Conservation (phyloP, 2,888 invertebrate species). For the Tachina grossa region DNA sequence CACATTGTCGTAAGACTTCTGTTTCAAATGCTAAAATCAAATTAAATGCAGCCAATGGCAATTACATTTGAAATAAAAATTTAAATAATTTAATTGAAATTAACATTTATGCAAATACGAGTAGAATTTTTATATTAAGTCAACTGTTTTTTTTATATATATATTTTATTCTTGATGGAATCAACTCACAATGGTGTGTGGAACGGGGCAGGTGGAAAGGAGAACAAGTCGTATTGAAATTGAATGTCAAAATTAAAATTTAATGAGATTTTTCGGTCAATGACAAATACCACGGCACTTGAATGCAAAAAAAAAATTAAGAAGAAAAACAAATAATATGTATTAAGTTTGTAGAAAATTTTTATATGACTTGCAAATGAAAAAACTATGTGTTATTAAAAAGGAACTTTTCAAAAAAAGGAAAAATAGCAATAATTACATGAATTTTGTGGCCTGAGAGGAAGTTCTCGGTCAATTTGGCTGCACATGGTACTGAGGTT, state of each 20-base stretch:
- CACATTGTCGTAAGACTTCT: too few species aligned
- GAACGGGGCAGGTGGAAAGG: neutral
- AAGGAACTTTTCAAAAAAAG: neutral
- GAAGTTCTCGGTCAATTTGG: too few species aligned
- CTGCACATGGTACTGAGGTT: too few species aligned
- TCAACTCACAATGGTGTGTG: neutral
- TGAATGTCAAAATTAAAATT: constrained; percentile 38
- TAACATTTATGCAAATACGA: constrained; percentile 33
- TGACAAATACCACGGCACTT: constrained; percentile 26
- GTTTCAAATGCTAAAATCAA: neutral
- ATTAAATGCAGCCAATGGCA: neutral
- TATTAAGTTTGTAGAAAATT: constrained; percentile 20
- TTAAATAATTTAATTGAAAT: constrained; percentile 25
- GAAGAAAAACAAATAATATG: neutral
- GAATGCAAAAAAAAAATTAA: neutral
- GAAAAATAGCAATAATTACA: too few species aligned
- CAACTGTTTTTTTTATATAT: neutral
- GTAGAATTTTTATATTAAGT: neutral
- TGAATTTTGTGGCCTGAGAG: too few species aligned
- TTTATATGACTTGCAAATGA: neutral
- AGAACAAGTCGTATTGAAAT: constrained; percentile 8
- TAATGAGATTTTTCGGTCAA: constrained; percentile 52
- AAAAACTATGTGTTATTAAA: neutral
- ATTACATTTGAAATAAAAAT: constrained; percentile 14
- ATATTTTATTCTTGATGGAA: neutral